These are phyloP conservation scores for Idaea biselata DNA, from an alignment of 2,888 invertebrate genomes.

Conservation along the genomic window DNA sequence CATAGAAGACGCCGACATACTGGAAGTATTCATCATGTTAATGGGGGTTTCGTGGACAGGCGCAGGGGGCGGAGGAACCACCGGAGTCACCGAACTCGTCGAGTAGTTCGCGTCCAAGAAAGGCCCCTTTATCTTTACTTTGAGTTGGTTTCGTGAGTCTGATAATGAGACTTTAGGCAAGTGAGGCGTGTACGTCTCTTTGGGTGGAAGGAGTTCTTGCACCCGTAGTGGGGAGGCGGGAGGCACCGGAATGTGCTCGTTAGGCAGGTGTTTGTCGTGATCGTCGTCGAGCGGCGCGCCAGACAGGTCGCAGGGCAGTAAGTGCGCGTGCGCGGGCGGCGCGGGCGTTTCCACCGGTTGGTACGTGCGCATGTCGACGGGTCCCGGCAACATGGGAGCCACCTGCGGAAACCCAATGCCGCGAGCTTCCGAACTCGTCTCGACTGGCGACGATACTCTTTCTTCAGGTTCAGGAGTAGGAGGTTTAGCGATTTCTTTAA, in stretches of 20 bases:
- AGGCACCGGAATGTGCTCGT: constrained; percentile 76
- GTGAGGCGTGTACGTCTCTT: constrained; percentile 49
- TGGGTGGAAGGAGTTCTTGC: constrained; percentile 43
- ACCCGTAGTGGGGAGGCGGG: constrained; percentile 35
- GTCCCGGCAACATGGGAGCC: constrained; percentile 89
- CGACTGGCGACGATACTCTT: constrained; percentile 42
- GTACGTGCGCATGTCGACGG: constrained; percentile 94
- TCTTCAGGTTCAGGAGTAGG: constrained; percentile 65
- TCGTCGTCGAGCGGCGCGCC: constrained; percentile 88
- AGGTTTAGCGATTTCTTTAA: constrained; percentile 66
- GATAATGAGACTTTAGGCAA: constrained; percentile 86
- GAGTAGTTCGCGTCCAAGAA: constrained; percentile 89
- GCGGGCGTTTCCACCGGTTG: constrained; percentile 81
- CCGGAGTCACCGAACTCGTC: constrained; percentile 81
- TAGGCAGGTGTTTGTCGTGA: constrained; percentile 88
- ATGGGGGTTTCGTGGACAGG: constrained; percentile 59
- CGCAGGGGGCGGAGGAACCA: constrained; percentile 70
- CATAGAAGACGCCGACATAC: constrained; percentile 62
- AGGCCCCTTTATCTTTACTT: constrained; percentile 95
- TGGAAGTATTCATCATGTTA: constrained; percentile 61
- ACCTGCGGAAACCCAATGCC: constrained; percentile 76
- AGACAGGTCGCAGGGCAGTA: constrained; percentile 82
- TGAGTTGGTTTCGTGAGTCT: constrained; percentile 91
- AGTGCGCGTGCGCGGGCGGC: constrained; percentile 70
- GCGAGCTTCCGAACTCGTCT: constrained; percentile 34